Conservation (phyloP, 30 jellyfish, hydroid and myxozoan genomes). For the Aurelia aurita complex sp. Pacific region DNA sequence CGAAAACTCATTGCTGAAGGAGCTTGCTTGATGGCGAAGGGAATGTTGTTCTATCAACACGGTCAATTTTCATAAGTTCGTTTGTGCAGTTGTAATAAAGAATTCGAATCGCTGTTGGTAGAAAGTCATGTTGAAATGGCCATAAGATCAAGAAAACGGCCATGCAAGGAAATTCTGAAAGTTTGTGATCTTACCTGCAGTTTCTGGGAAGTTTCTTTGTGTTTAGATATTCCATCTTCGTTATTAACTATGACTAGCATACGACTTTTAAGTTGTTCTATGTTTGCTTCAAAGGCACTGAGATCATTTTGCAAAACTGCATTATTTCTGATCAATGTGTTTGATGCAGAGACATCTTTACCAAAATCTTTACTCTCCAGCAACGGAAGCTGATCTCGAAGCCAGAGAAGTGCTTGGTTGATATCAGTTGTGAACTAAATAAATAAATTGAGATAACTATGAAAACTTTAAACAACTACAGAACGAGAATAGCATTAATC, state of each 20-base stretch:
- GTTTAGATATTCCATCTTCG: neutral
- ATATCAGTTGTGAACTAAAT: constrained; percentile 38
- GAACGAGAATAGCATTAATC: too few species aligned
- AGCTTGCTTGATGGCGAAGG: too few species aligned
- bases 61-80: neutral
- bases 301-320: constrained; percentile 29
- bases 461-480: neutral
- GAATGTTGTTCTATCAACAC: too few species aligned
- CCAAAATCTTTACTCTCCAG: constrained; percentile 50
- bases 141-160: too few species aligned
- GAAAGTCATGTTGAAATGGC: too few species aligned
- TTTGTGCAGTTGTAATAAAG: too few species aligned
- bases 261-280: constrained; percentile 36
- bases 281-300: constrained; percentile 17
- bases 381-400: constrained; percentile 44
- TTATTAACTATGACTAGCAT: neutral
- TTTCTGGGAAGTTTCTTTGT: constrained; percentile 5
- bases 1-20: too few species aligned
- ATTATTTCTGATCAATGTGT: constrained; percentile 25
- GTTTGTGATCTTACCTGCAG: constrained; percentile 14
- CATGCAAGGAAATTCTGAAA: too few species aligned
- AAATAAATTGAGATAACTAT: neutral
- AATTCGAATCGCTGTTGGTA: too few species aligned
- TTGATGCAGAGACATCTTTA: constrained; percentile 51
- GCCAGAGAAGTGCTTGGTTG: constrained; percentile 56